Percentiles rank a stretch among this genome's conserved stretches.
Evolutionary conservation across 2,113 vertebrate genomes (phyloP).

Genomic region (Dunckerocampus dactyliophorus): DNA sequence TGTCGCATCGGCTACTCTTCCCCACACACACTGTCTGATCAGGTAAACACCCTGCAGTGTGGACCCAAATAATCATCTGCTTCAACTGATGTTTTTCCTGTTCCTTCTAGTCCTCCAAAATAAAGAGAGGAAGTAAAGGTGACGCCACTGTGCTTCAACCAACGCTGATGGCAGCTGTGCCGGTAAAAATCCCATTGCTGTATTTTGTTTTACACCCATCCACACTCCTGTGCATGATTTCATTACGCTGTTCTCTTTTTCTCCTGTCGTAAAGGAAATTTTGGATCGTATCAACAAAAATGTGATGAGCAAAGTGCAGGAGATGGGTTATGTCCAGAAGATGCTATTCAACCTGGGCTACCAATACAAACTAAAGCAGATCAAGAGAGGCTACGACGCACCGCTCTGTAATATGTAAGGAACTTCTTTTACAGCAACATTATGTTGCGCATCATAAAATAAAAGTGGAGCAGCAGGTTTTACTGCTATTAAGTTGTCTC

Average conservation of each 20-base stretch:
- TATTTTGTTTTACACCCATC: background rate
- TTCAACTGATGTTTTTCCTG: background rate
- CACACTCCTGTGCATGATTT: background rate
- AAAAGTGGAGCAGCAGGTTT: background rate
- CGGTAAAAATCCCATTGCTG: conserved; percentile 73
- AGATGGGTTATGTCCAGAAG: conserved; percentile 90
- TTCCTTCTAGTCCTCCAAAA: conserved; percentile 86
- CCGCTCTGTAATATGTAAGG: conserved; percentile 92
- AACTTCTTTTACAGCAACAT: background rate
- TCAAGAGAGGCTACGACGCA: conserved; percentile 91
- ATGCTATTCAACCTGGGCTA: conserved; percentile 92
- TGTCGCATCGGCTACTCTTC: conserved; percentile 96
- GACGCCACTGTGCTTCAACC: conserved; percentile 86
- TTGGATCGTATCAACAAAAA: conserved; percentile 98
- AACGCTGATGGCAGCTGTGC: conserved; percentile 94
- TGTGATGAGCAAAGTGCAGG: conserved; percentile 95
- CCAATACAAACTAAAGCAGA: conserved; percentile 92
- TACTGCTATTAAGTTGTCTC: background rate
- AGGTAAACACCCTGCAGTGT: conserved; percentile 73
- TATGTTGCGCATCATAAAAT: background rate
- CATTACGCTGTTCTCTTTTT: too few species aligned
- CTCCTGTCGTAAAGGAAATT: conserved; percentile 82
- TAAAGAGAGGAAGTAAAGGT: conserved; percentile 94
- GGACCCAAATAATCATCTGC: too few species aligned
- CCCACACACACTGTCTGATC: conserved; percentile 90